phyloP scores from a whole-genome alignment of 2,797 vertebrate genomes.

The Poeciliopsis presidionis region DNA sequence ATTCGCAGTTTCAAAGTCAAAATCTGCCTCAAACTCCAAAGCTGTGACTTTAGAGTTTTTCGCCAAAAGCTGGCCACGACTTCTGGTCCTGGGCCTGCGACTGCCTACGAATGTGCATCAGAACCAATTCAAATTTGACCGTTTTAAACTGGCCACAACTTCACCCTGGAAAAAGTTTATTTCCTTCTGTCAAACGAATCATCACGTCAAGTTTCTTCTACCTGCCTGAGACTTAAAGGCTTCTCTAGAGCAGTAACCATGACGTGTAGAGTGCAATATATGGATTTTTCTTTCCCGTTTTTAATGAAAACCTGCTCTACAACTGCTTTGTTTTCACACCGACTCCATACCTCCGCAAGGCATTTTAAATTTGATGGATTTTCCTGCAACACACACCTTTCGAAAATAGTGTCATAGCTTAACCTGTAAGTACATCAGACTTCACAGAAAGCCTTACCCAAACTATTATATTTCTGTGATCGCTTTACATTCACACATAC shows the following conservation, averaged over 20 bases:
- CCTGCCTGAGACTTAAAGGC: background rate
- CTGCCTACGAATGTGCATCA: conserved; percentile 78
- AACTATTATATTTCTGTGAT: background rate
- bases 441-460: background rate
- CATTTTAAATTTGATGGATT: background rate
- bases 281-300: background rate
- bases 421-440: background rate
- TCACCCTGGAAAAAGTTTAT: background rate
- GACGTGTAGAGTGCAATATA: background rate
- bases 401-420: background rate
- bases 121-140: background rate
- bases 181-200: background rate
- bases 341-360: background rate
- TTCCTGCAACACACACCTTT: background rate
- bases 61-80: conserved; percentile 91
- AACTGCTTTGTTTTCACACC: background rate
- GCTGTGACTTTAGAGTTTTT: conserved; percentile 82
- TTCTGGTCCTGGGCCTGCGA: conserved; percentile 90
- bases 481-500: background rate
- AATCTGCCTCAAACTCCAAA: conserved; percentile 96
- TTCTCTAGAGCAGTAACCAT: background rate
- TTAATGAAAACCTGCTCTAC: background rate
- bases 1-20: conserved; percentile 98
- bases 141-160: background rate
- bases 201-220: background rate